Percentiles rank a stretch among this genome's conserved stretches.
phyloP scores from a whole-genome alignment of 2,888 invertebrate genomes.

The Oscheius sp. region DNA sequence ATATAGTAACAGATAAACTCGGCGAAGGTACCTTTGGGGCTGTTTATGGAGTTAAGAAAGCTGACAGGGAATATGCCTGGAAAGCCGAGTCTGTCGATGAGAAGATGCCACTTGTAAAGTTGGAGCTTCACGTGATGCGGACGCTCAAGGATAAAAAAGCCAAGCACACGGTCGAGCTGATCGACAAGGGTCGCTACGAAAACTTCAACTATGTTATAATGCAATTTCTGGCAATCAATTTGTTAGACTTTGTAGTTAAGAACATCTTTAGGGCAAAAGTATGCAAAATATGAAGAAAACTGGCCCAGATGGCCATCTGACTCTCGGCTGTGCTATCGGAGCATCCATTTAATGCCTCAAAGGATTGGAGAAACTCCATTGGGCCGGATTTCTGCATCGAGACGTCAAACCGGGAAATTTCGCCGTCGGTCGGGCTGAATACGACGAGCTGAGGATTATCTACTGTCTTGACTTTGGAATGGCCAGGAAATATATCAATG shows the following conservation, averaged over 20 bases:
- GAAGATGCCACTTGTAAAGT: constrained; percentile 51
- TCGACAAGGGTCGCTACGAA: neutral
- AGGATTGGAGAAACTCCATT: neutral
- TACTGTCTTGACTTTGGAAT: neutral
- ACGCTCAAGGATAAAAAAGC: constrained; percentile 34
- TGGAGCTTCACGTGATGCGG: constrained; percentile 60
- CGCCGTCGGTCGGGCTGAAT: neutral
- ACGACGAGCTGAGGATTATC: constrained; percentile 37
- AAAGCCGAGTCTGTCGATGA: constrained; percentile 52
- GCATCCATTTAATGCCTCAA: constrained; percentile 32
- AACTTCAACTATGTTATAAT: neutral
- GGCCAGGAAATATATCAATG: neutral
- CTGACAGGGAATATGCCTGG: constrained; percentile 47
- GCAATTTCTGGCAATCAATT: neutral
- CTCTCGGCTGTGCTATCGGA: constrained; percentile 60
- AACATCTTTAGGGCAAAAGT: constrained; percentile 39
- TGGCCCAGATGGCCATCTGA: constrained; percentile 31
- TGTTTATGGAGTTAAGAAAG: constrained; percentile 45
- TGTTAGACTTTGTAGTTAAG: neutral
- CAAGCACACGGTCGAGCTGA: neutral
- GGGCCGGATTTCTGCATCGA: neutral
- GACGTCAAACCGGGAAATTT: neutral
- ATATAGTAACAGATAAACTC: constrained; percentile 45
- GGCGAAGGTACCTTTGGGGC: constrained; percentile 64
- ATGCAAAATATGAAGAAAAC: constrained; percentile 48